Evolutionary conservation across 2,888 invertebrate genomes (phyloP), one percentile per base, ranked within the genome.

Genomic region (Yponomeuta cagnagella): DNA sequence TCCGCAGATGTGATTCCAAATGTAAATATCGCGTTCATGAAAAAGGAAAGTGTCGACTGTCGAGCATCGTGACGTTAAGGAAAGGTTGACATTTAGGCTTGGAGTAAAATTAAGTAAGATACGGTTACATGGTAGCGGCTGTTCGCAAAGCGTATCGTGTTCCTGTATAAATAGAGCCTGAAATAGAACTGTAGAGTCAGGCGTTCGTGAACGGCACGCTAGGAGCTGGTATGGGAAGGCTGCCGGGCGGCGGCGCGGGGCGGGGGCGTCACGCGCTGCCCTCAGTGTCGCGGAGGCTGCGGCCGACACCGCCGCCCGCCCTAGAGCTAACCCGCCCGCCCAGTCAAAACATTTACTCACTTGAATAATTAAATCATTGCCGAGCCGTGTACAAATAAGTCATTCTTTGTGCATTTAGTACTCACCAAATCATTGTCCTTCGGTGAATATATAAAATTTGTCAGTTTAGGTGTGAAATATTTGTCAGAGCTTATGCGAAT

Each of bases 241-340:
- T 30, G 63, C 65, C 75, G 76, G 78, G 77, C 77, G 77, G 75
- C 76, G 71, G 71, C 76, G 76, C 75, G 76, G 69, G 76, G 76
- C 76, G 78, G 77, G 79, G 75, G 77, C 73, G 76, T 77, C 73
- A 76, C 74, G 77, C 72, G 73, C 73, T 77, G 78, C 82, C 84
- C 83, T 88, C 90, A 92, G 92, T 92, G 83, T 86, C 87, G 87
- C 89, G 91, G 92, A 92, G 90, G 91, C 93, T 92, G 92, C 87
- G 89, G 88, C 82, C 75, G 77, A 78, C 76, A 79, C 77, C 77
- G 84, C 85, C 86, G 89, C 82, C 86, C 87, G 88, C 86, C 86
- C 85, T 82, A 73, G 77, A 79, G 78, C 74, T 79, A 79, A 79
- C 76, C 74, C 76, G 74, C 69, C 71, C 68, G 71, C 77, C 67